These are phyloP conservation scores for Erebia aethiops DNA, from an alignment of 2,888 invertebrate species.

Conservation along the genomic window DNA sequence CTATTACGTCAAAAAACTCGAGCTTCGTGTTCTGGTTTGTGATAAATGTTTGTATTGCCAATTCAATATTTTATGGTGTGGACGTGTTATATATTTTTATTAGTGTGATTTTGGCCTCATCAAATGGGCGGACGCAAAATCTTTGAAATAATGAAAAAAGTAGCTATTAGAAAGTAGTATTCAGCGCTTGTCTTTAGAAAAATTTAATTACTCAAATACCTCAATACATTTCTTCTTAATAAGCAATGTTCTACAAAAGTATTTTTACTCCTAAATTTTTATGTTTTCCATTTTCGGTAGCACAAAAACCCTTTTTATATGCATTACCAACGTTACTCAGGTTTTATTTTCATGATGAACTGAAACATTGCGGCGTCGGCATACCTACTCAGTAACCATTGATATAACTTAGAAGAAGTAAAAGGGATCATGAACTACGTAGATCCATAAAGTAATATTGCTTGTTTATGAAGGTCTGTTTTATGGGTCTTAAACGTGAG, in stretches of 20 bases:
- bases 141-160: neutral
- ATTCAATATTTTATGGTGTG: slow-evolving; percentile 2
- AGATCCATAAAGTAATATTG: slow-evolving; percentile 71
- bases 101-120: neutral
- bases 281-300: neutral
- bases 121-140: neutral
- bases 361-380: neutral
- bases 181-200: no score
- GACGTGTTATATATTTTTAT: slow-evolving; percentile 10
- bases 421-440: slow-evolving; percentile 64
- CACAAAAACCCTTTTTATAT: slow-evolving; percentile 9
- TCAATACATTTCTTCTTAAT: no score
- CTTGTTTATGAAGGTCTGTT: slow-evolving; percentile 77
- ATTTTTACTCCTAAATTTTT: neutral
- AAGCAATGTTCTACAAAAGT: no score
- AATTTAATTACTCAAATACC: no score
- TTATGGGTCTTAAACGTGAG: slow-evolving; percentile 66
- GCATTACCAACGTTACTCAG: neutral
- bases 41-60: slow-evolving; percentile 9
- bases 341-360: slow-evolving; percentile 17
- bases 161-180: no score
- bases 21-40: slow-evolving; percentile 2
- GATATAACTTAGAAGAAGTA: slow-evolving; percentile 47
- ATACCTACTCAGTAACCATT: slow-evolving; percentile 25
- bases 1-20: slow-evolving; percentile 12